A percentile compares a stretch with the other conserved stretches of the same genome.
Conservation (phyloP, 1,140 invertebrate genomes). For the Epicauta chinensis region DNA sequence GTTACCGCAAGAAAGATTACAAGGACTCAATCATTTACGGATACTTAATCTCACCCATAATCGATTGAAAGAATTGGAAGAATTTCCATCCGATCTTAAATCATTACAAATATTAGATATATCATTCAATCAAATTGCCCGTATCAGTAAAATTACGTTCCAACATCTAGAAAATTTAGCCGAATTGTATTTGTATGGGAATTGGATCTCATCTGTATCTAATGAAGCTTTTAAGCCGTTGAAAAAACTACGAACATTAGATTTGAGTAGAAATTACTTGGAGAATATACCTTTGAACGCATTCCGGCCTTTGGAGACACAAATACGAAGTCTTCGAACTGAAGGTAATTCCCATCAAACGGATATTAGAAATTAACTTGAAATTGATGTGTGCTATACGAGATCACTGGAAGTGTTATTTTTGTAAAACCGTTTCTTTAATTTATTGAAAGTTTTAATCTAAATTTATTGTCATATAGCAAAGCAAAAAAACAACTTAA, state of each 20-base stretch:
- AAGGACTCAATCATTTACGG: slow-evolving; percentile 65
- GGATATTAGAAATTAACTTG: neutral
- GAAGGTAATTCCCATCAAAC: slow-evolving; percentile 57
- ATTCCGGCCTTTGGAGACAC: slow-evolving; percentile 69
- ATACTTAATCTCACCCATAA: slow-evolving; percentile 79
- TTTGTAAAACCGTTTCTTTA: too few species aligned
- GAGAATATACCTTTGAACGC: slow-evolving; percentile 72
- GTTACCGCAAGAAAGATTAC: slow-evolving; percentile 75
- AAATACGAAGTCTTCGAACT: slow-evolving; percentile 65
- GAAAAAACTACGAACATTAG: slow-evolving; percentile 70
- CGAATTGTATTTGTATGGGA: slow-evolving; percentile 73
- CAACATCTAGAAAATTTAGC: slow-evolving; percentile 64
- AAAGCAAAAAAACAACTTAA: too few species aligned
- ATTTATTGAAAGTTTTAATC: too few species aligned
- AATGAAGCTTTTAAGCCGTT: slow-evolving; percentile 73
- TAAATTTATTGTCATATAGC: too few species aligned
- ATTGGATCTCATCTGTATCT: slow-evolving; percentile 73
- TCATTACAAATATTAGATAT: slow-evolving; percentile 73
- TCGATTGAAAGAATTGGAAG: slow-evolving; percentile 71
- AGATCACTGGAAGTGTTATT: too few species aligned
- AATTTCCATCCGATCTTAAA: slow-evolving; percentile 72
- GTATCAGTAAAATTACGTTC: slow-evolving; percentile 69
- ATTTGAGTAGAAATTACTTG: slow-evolving; percentile 79
- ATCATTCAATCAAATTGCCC: slow-evolving; percentile 75
- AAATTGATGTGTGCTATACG: too few species aligned